Evolutionary conservation across 2,888 invertebrate species (phyloP), one percentile per base, ranked within the genome.

Genomic region (Tenthredo amoena): DNA sequence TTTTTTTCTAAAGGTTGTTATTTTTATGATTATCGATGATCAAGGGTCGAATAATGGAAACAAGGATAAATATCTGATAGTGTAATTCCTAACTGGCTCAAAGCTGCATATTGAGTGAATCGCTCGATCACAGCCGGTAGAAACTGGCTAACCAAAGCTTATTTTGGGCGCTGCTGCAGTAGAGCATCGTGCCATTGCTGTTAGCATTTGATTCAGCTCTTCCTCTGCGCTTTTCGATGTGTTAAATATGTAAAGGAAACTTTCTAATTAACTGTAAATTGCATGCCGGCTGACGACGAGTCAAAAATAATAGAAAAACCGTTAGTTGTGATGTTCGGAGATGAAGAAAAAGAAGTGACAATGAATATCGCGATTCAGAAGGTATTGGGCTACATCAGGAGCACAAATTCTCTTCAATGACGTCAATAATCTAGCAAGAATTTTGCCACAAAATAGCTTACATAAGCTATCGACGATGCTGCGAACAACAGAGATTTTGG

Each of bases 211-310:
- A 55, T 55, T n/a, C 55, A 55, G 55, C 55, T 55, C 6, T 55
- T 55, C 55, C n/a, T 55, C 18, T 50, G 50, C 50, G 50, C 18
- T 50, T 50, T 50, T 50, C 50, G 50, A n/a, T n/a, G 18, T 55
- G n/a, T 18, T n/a, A 55, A 55, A 55, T 55, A 55, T 18, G 55
- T n/a, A 55, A 55, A n/a, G n/a, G n/a, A 55, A 55, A 55, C 55
- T 55, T 55, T 55, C 55, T 55, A 55, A 55, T 55, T 55, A 55
- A 55, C 55, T 55, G 55, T 55, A 55, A 55, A 55, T 55, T 55
- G 55, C 55, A n/a, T 55, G 1, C n/a, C 55, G 7, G n/a, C n/a
- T 55, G 55, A 55, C 55, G 5, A 4, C 1, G n/a, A 55, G 55
- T 55, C 6, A n/a, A 55, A 55, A 55, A 55, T 55, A 55, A 55